Evolutionary conservation across 2,888 invertebrate species (phyloP).

Genomic region (Tenthredo distinguenda): DNA sequence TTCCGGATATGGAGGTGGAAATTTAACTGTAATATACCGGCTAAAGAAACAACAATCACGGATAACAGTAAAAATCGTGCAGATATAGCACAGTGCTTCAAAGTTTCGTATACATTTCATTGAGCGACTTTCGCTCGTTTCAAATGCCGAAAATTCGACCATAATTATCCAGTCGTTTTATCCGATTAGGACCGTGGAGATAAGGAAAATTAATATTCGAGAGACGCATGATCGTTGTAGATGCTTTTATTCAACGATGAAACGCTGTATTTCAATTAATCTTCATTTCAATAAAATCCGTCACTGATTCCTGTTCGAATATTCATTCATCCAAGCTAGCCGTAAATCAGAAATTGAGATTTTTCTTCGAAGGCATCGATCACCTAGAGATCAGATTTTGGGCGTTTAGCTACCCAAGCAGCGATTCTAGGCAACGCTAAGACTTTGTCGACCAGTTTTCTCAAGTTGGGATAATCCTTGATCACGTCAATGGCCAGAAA

Average conservation of each 20-base stretch:
- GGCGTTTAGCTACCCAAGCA: slow-evolving; percentile 66
- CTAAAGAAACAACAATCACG: background rate
- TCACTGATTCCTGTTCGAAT: background rate
- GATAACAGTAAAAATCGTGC: background rate
- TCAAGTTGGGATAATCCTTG: slow-evolving; percentile 65
- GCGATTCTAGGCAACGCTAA: slow-evolving; percentile 64
- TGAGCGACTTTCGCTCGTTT: background rate
- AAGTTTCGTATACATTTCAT: background rate
- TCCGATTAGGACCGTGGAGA: background rate
- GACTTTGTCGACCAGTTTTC: slow-evolving; percentile 66
- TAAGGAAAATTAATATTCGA: background rate
- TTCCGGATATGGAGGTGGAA: background rate
- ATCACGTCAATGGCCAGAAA: slow-evolving; percentile 63
- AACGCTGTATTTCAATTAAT: no score
- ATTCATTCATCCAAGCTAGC: background rate
- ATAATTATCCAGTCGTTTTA: background rate
- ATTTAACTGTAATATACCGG: background rate
- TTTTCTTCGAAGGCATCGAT: background rate
- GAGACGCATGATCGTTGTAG: background rate
- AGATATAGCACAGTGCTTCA: background rate
- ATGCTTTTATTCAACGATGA: background rate
- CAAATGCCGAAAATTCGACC: background rate
- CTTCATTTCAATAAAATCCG: no score
- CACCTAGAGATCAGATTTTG: slow-evolving; percentile 58
- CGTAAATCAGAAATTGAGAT: background rate